Evolutionary conservation across 1,140 invertebrate genomes (phyloP).

Genomic region (Penaeus indicus): DNA sequence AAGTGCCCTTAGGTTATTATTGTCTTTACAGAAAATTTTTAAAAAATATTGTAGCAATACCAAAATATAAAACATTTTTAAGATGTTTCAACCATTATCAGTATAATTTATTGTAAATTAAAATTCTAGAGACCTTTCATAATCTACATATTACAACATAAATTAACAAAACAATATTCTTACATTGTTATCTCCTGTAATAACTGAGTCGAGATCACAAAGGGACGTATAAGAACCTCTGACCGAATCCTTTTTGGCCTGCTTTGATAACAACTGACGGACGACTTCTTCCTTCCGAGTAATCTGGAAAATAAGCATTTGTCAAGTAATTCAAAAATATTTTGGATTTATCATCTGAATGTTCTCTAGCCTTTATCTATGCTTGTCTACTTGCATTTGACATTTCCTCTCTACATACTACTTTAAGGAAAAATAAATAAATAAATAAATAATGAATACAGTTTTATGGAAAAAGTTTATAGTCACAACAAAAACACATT

Average conservation of each 20-base stretch:
- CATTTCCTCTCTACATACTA: too few species aligned
- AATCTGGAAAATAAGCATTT: not conserved
- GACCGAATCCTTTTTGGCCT: constrained; percentile 29
- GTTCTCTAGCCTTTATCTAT: too few species aligned
- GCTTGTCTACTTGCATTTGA: too few species aligned
- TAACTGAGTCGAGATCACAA: constrained; percentile 12
- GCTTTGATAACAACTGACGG: constrained; percentile 29
- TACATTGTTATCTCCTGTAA: constrained; percentile 44
- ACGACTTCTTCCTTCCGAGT: constrained; percentile 45
- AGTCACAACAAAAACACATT: too few species aligned
- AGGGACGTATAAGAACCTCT: not conserved
- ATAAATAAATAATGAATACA: not conserved
- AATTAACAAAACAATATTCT: not conserved
- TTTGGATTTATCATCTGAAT: not conserved
- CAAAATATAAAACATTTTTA: not conserved
- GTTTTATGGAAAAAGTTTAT: too few species aligned
- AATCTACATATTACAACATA: too few species aligned
- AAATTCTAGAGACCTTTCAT: too few species aligned
- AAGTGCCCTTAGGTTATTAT: not conserved
- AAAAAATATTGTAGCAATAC: not conserved
- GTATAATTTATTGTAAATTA: too few species aligned
- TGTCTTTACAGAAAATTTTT: not conserved
- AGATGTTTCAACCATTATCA: too few species aligned
- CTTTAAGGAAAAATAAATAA: not conserved
- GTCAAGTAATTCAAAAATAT: not conserved